Evolutionary conservation across 1,140 invertebrate genomes (phyloP), one percentile per base, ranked within the genome.

Genomic region (Drosophila lowei): DNA sequence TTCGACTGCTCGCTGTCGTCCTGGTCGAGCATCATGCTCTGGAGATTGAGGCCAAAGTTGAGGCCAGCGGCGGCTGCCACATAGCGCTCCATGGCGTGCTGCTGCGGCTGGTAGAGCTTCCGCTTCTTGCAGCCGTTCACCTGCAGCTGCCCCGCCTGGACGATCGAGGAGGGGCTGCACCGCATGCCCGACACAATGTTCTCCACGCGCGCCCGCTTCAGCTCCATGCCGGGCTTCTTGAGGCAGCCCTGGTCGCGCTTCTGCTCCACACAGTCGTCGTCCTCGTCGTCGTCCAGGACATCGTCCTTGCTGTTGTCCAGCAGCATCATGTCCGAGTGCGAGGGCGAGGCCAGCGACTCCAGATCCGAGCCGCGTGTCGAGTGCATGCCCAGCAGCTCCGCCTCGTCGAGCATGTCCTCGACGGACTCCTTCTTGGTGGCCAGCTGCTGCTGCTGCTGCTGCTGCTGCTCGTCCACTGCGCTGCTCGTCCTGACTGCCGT

Each of bases 71-170:
- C 92, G 68, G 93, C 91, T 77, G 93, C 91, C 79, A 93, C 93
- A 86, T 96, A 96, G 18, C 95, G 92, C 71, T 95, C 94, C 21
- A 94, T 94, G 62, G 94, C 94, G 90, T 98, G 97, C 84, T 98
- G 97, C 90, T 98, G 97, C 1, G 98, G 98, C 79, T 98, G 97
- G 90, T 98, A 98, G n/a, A 99, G 93, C 92, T 99, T 99, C 18
- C 98, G 94, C 92, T 99, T 99, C 91, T 98, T 98, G 92, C 96
- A 98, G 44, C 96, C 97, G 91, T 97, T 98, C 58, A 97, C 96
- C 91, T 94, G 94, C 5, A 94, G 92, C 59, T 94, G 93, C 1
- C 74, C 79, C 42, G 94, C 92, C 77, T 93, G 93, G 46, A 90
- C 83, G 1, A 92, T 92, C 15, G 95, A 93, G 23, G 94, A 95